phyloP scores from a whole-genome alignment of 2,113 vertebrate species.

The Zosterops japonicus region DNA sequence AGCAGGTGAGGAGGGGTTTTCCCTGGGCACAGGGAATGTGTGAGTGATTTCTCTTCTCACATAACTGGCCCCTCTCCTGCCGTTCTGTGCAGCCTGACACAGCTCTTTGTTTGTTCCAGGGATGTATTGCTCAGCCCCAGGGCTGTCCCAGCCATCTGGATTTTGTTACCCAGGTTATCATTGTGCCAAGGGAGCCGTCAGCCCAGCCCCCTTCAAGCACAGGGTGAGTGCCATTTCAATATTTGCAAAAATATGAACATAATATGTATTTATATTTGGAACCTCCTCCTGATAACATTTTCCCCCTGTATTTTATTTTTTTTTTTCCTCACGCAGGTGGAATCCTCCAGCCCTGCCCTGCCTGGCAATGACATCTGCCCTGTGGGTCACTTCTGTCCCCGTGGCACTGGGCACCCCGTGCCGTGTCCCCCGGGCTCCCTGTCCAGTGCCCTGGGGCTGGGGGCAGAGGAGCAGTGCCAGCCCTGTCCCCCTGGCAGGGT shows the following conservation, averaged over 20 bases:
- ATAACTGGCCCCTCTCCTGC: accelerated
- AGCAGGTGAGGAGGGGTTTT: slow-evolving; percentile 71
- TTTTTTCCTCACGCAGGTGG: slow-evolving; percentile 66
- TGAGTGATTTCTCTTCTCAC: accelerated
- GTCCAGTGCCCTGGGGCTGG: slow-evolving; percentile 76
- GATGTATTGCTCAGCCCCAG: slow-evolving; percentile 83
- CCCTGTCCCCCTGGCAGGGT: slow-evolving; percentile 82
- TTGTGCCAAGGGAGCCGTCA: slow-evolving; percentile 81
- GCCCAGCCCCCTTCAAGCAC: slow-evolving; percentile 78
- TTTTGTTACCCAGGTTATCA: slow-evolving; percentile 82
- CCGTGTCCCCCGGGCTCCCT: slow-evolving; percentile 85
- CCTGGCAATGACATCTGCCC: slow-evolving; percentile 81
- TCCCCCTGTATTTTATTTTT: not conserved
- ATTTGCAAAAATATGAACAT: no score
- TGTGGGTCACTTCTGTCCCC: slow-evolving; percentile 85
- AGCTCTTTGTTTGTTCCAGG: slow-evolving; percentile 66
- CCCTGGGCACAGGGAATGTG: not conserved
- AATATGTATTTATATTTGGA: no score
- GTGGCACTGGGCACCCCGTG: slow-evolving; percentile 75
- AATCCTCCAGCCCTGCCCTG: slow-evolving; percentile 59
- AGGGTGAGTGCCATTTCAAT: slow-evolving; percentile 48
- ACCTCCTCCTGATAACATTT: accelerated
- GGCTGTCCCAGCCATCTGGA: slow-evolving; percentile 81
- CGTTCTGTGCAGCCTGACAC: no score
- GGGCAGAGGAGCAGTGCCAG: slow-evolving; percentile 75